Evolutionary conservation across 2,888 invertebrate genomes (phyloP), one percentile per base, ranked within the genome.

Genomic region (Xestia xanthographa): DNA sequence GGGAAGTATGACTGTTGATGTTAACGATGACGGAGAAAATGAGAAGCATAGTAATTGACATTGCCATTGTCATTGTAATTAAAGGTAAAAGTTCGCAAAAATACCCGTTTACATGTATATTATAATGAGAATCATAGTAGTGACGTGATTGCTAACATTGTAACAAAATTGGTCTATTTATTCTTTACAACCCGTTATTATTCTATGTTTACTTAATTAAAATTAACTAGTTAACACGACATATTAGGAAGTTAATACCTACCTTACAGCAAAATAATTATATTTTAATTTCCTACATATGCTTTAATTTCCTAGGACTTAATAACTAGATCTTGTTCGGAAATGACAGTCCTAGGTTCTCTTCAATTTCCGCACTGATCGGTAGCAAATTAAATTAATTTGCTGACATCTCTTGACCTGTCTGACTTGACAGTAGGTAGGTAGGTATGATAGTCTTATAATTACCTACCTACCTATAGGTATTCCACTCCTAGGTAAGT

Each of bases 291-390:
- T 86, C 88, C 86, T 82, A 68, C 66, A 81, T 83, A 77, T 79
- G 80, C 75, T 63, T 74, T 85, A 77, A 91, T 89, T 89, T 91
- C 90, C 91, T 86, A 71, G 67, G 77, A 84, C 66, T 85, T 85
- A 86, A 89, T 89, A 86, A 81, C 80, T 84, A 75, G 79, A 79
- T 86, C 77, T 80, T 72, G 79, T 69, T 34, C 78, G 87, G 87
- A 86, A 86, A 86, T 87, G 77, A 58, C n/a, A 5, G 53, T 43
- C 9, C 6, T 66, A 29, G 2, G 43, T 50, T 43, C 50, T 67
- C 45, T 56, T 45, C 45, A 34, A 79, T 82, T 75, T 79, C 76
- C 78, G 69, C 34, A 29, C 17, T 62, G 58, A 70, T 84, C 53
- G 56, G 63, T 48, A 58, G 56, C 38, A 67, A 45, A 58, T 79